phyloP scores from a whole-genome alignment of 2,113 vertebrate genomes.

The Paraplagusia blochii region DNA sequence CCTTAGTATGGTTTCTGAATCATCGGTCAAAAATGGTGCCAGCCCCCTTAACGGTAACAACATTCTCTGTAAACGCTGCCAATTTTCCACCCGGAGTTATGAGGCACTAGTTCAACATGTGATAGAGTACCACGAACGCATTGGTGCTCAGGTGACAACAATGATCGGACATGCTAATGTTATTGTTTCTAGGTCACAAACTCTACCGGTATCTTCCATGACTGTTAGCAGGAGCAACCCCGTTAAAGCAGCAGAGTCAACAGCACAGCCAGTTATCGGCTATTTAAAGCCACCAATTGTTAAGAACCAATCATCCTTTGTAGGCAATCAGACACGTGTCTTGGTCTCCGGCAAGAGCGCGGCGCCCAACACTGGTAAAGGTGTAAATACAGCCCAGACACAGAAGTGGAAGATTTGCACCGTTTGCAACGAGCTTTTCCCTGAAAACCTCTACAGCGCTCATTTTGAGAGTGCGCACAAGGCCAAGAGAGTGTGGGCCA shows the following conservation, averaged over 20 bases:
- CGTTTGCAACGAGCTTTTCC: slow-evolving; percentile 97
- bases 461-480: slow-evolving; percentile 98
- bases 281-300: slow-evolving; percentile 84
- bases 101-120: slow-evolving; percentile 96
- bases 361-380: slow-evolving; percentile 40
- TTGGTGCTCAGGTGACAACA: slow-evolving; percentile 94
- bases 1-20: slow-evolving; percentile 85
- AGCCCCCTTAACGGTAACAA: slow-evolving; percentile 78
- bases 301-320: slow-evolving; percentile 69
- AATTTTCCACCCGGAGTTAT: slow-evolving; percentile 92
- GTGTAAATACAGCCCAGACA: slow-evolving; percentile 82
- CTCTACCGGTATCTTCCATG: slow-evolving; percentile 74
- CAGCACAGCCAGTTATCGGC: slow-evolving; percentile 84
- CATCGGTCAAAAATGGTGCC: slow-evolving; percentile 85
- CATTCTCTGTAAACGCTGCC: slow-evolving; percentile 95
- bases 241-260: slow-evolving; percentile 79
- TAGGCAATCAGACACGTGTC: slow-evolving; percentile 76
- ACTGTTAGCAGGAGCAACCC: slow-evolving; percentile 76
- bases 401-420: slow-evolving; percentile 99
- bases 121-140: slow-evolving; percentile 94
- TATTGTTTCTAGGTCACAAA: slow-evolving; percentile 81
- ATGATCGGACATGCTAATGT: slow-evolving; percentile 97
- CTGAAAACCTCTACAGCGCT: slow-evolving; percentile 92
- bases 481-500: slow-evolving; percentile 92
- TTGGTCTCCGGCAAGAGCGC: slow-evolving; percentile 70